Base-by-base conservation (phyloP, 2,888 invertebrate genomes). In the Tiphia femorata region DNA sequence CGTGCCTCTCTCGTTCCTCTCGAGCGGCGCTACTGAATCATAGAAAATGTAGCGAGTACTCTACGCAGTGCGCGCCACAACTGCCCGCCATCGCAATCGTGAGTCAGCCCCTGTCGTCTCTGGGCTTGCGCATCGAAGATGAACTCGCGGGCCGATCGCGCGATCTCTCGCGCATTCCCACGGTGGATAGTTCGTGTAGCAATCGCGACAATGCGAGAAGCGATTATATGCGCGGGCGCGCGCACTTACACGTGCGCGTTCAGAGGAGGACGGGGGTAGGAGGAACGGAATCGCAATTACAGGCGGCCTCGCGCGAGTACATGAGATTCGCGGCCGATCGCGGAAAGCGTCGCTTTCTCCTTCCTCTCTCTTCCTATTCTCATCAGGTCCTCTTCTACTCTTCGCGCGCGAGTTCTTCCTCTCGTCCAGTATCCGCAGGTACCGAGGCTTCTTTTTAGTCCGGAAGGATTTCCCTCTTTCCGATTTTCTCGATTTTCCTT, bases 101-200 rank as follows among this genome's bases (percentile, higher is more conserved):
- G 37, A 37, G 16, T 37, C 37, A 37, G 8, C 37, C 37, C 19
- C 37, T 37, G 17, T 17, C 19, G 10, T 37, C 37, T 37, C 37
- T 17, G 19, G 37, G 10, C 10, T 17, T 7, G 17, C 10, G 19
- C 10, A 20, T 6, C 23, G 8, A 19, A 8, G 19, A 17, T n/a
- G 41, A 21, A 20, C 7, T 6, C 5, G 41, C 41, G n/a, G n/a
- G 19, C 21, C n/a, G n/a, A 21, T 21, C 41, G 41, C 50, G n/a
- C n/a, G n/a, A n/a, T n/a, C n/a, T 49, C 53, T 62, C 43, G 58
- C 43, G 48, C 70, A 69, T 69, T 69, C 69, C 70, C 70, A 69
- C 69, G 70, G 67, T 67, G 64, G 64, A 70, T 71, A 67, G 62
- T n/a, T n/a, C n/a, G 44, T 72, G 70, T 70, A 52, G 63, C 60